phyloP scores from a whole-genome alignment of 1,140 invertebrate species.

The Atta texana region DNA sequence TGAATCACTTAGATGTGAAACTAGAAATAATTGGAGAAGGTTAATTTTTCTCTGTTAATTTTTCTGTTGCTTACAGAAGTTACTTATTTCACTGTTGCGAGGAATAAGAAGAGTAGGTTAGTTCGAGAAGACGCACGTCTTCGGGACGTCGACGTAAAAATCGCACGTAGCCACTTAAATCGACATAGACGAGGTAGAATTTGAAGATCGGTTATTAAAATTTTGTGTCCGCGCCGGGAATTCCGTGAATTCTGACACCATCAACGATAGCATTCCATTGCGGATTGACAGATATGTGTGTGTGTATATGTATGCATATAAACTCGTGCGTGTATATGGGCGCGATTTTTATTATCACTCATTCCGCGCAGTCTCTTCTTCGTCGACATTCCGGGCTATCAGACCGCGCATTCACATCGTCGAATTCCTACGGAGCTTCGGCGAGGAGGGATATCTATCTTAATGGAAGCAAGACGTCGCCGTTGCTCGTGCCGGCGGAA shows the following conservation, averaged over 20 bases:
- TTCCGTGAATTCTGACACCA: slow-evolving; percentile 35
- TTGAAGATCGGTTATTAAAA: slow-evolving; percentile 15
- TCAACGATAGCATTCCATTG: slow-evolving; percentile 13
- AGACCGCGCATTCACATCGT: slow-evolving; percentile 30
- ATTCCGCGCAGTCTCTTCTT: slow-evolving; percentile 35
- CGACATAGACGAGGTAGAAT: not conserved
- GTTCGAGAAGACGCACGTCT: slow-evolving; percentile 3
- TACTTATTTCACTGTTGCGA: not conserved
- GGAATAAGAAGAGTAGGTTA: too few relatives aligned
- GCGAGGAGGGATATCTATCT: slow-evolving; percentile 47
- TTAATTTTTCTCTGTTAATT: too few relatives aligned
- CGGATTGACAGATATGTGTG: not conserved
- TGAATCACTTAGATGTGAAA: too few relatives aligned
- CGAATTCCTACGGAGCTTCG: slow-evolving; percentile 57
- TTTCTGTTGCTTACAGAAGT: too few relatives aligned
- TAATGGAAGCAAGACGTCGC: slow-evolving; percentile 56
- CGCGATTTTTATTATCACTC: slow-evolving; percentile 68
- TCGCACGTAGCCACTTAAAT: not conserved
- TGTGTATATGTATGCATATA: too few relatives aligned
- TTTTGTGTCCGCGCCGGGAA: not conserved
- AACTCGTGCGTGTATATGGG: not conserved
- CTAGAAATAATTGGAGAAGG: too few relatives aligned
- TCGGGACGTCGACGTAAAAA: not conserved
- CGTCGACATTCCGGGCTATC: slow-evolving; percentile 37
- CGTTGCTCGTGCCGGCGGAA: slow-evolving; percentile 44